Conservation (phyloP, 1,140 invertebrate species). For the Bactericera cockerelli region DNA sequence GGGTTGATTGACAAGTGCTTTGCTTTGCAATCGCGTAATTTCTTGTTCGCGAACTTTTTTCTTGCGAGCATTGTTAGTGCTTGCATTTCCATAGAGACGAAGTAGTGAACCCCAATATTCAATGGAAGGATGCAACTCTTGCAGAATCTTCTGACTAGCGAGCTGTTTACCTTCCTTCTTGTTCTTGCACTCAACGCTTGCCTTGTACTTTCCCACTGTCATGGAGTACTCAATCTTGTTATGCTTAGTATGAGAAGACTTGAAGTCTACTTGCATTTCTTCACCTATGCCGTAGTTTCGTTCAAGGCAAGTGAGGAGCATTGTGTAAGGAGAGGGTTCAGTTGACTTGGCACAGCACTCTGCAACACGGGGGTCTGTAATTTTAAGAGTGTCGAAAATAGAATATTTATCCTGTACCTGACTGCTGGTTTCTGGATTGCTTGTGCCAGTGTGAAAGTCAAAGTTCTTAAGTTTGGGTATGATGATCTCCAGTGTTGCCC, state of each 20-base stretch:
- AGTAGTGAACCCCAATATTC: slow-evolving; percentile 88
- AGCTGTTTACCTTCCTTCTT: slow-evolving; percentile 95
- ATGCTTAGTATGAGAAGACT: slow-evolving; percentile 75
- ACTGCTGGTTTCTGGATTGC: not conserved
- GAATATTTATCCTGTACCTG: slow-evolving; percentile 16
- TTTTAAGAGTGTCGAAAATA: slow-evolving; percentile 89
- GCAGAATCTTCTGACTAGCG: slow-evolving; percentile 87
- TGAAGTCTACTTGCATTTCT: slow-evolving; percentile 64
- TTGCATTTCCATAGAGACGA: slow-evolving; percentile 80
- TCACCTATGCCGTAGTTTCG: slow-evolving; percentile 81
- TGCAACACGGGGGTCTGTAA: slow-evolving; percentile 82
- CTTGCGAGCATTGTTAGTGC: slow-evolving; percentile 82
- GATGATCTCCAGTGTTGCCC: slow-evolving; percentile 75
- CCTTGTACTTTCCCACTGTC: slow-evolving; percentile 81
- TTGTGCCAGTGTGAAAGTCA: slow-evolving; percentile 34
- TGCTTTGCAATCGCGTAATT: slow-evolving; percentile 79
- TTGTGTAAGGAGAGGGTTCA: slow-evolving; percentile 85
- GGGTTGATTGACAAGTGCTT: slow-evolving; percentile 77
- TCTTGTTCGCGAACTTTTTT: slow-evolving; percentile 89
- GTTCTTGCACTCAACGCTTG: slow-evolving; percentile 80
- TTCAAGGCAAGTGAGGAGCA: slow-evolving; percentile 80
- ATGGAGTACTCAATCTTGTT: slow-evolving; percentile 90
- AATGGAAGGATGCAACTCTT: slow-evolving; percentile 78
- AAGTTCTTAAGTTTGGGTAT: slow-evolving; percentile 79
- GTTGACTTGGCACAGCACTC: slow-evolving; percentile 90